These are phyloP conservation scores for Malaclemys terrapin DNA, from an alignment of 2,113 vertebrate genomes.

Conservation along the genomic window DNA sequence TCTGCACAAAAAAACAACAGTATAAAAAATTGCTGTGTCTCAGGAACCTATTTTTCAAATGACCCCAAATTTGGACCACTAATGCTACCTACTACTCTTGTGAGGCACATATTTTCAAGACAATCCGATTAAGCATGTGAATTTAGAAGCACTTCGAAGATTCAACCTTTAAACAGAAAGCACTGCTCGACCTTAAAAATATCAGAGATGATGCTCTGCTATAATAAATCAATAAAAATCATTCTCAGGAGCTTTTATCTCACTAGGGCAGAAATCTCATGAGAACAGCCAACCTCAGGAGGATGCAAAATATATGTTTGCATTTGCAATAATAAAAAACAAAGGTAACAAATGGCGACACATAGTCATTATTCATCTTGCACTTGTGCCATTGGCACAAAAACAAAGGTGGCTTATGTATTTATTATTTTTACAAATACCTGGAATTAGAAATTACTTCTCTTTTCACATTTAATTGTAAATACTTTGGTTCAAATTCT, in stretches of 20 bases:
- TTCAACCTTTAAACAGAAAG: neutral
- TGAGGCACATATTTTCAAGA: neutral
- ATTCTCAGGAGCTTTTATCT: neutral
- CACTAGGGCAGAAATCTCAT: neutral
- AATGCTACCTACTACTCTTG: neutral
- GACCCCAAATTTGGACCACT: neutral
- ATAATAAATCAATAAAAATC: neutral
- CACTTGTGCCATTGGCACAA: neutral
- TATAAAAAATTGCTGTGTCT: neutral
- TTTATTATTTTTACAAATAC: neutral
- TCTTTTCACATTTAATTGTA: neutral
- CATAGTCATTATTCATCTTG: neutral
- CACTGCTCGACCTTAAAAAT: neutral
- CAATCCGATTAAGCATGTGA: neutral
- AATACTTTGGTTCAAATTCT: neutral
- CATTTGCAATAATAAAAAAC: neutral
- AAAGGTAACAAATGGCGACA: neutral
- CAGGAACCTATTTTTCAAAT: neutral
- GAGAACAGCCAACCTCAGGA: neutral
- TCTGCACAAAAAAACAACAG: fast-evolving
- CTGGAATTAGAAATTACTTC: neutral
- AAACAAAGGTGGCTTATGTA: neutral
- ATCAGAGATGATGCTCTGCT: neutral
- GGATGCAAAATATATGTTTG: neutral
- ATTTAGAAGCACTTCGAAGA: neutral